Base-by-base conservation (phyloP, 2,888 invertebrate genomes). In the Heliconius charithonia region DNA sequence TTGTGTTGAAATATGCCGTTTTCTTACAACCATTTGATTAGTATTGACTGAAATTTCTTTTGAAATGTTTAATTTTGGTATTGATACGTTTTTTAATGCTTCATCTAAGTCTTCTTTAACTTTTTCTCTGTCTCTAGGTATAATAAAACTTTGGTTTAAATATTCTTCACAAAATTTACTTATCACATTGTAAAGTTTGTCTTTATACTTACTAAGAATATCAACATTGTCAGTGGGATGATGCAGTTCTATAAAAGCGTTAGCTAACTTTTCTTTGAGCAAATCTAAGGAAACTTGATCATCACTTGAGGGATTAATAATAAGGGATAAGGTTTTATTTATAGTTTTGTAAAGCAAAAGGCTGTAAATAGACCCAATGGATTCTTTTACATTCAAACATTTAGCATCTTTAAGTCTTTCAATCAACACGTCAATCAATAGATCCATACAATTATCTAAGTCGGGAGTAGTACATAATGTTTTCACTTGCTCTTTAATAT, bases 171-270 rank as follows among this genome's bases (percentile, higher is more conserved):
- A 89, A 81, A 91, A 93, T 81, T 85, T 85, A 62, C 83, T 82
- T 0, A 92, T 84, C 84, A 87, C 87, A 41, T 87, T 81, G 0
- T 79, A 80, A 37, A 93, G 87, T 83, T 87, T 89, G 7, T 79
- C 81, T 81, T 86, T 89, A 16, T 86, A 87, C 81, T 84, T 86
- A 3, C 70, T 62, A 27, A 82, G 79, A 69, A 84, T 77, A 32
- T 85, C 81, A 27, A 84, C 80, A 73, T 88, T 83, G 3, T 83
- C 81, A 12, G 85, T 85, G 4, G 85, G 79, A 81, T 86, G 89
- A 81, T 88, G 85, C 72, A 92, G 84, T 76, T 88, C 88, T 19
- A 93, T 87, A 81, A 89, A 93, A 22, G 91, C 90, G 75, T 93
- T 91, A 22, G 88, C 89, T 66, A 93, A 74, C 77, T 86, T 86